Conservation (phyloP, 2,888 invertebrate species). For the Shargacucullia verbasci region DNA sequence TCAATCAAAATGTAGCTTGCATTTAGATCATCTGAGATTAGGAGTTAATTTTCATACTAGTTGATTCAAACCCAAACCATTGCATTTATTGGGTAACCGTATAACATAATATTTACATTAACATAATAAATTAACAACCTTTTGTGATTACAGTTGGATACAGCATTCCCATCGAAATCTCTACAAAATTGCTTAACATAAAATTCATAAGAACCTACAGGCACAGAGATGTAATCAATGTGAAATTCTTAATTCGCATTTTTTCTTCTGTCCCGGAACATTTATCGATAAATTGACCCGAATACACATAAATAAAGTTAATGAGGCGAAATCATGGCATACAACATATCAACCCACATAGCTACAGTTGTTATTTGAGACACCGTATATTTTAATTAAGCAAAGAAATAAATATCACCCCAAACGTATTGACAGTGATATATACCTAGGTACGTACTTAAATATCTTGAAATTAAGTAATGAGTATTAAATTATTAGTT, state of each 20-base stretch:
- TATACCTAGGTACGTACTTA: slow-evolving; percentile 21
- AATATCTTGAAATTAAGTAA: slow-evolving; percentile 23
- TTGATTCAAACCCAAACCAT: too few species aligned
- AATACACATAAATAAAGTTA: slow-evolving; percentile 81
- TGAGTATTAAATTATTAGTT: neutral
- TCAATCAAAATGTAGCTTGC: too few species aligned
- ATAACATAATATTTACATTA: too few species aligned
- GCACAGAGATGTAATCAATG: slow-evolving; percentile 77
- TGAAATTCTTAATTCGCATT: slow-evolving; percentile 76
- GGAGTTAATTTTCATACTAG: too few species aligned
- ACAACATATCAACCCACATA: slow-evolving; percentile 64
- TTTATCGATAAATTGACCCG: slow-evolving; percentile 80
- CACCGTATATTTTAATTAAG: slow-evolving; percentile 65
- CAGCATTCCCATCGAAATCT: slow-evolving; percentile 17
- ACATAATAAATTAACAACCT: neutral
- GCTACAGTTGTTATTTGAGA: slow-evolving; percentile 64
- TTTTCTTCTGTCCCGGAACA: slow-evolving; percentile 72
- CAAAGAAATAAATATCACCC: slow-evolving; percentile 53
- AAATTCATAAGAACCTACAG: slow-evolving; percentile 67
- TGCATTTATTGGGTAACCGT: too few species aligned
- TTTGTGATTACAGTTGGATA: slow-evolving; percentile 4
- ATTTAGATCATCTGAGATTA: too few species aligned
- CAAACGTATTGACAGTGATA: slow-evolving; percentile 44
- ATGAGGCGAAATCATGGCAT: slow-evolving; percentile 79
- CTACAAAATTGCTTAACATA: slow-evolving; percentile 54